Evolutionary conservation across 2,113 vertebrate species (phyloP), one percentile per base, ranked within the genome.

Genomic region (Crotalus tigris): DNA sequence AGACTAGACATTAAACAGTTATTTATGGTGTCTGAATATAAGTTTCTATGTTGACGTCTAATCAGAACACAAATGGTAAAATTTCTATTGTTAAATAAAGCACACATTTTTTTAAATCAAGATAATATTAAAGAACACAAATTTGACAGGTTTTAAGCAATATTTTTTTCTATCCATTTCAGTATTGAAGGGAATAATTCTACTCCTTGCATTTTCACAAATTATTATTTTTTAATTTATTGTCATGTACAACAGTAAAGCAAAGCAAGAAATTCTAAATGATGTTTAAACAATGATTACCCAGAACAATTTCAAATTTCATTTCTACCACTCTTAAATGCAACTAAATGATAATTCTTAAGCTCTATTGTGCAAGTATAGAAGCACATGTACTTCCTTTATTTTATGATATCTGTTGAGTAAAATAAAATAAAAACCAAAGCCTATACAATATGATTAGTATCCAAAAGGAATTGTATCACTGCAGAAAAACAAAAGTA

Each of bases 51-150:
- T 61, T 93, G 24, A 55, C 5, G 19, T 26, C 90, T 92, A 23
- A 33, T 87, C 57, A 61, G 29, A 87, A 91, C 24, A 58, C 90
- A 91, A 59, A 85, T 29, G 23, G 90, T n/a, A 90, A 91, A 88
- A 91, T 44, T 89, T 93, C 90, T 86, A 53, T 11, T 15, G 3
- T 44, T 92, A 91, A 57, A 94, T 92, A 85, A 95, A 9, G 4
- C 55, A 69, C 91, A 64, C 11, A 0, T 0, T 33, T 69, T 33
- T 33, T 15, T 1, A n/a, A 69, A 69, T 15, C n/a, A n/a, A 69
- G 12, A 33, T 33, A 5, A 15, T 33, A 33, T 69, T n/a, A 69
- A 69, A 69, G 13, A 33, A 5, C 64, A 69, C 29, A 69, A 33
- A 33, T 15, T 69, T 64, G 59, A 12, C 26, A 64, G 3, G 3